A percentile compares a stretch with the other conserved stretches of the same genome.
phyloP scores from a whole-genome alignment of 2,797 vertebrate genomes.

The Sebastes taczanowskii region DNA sequence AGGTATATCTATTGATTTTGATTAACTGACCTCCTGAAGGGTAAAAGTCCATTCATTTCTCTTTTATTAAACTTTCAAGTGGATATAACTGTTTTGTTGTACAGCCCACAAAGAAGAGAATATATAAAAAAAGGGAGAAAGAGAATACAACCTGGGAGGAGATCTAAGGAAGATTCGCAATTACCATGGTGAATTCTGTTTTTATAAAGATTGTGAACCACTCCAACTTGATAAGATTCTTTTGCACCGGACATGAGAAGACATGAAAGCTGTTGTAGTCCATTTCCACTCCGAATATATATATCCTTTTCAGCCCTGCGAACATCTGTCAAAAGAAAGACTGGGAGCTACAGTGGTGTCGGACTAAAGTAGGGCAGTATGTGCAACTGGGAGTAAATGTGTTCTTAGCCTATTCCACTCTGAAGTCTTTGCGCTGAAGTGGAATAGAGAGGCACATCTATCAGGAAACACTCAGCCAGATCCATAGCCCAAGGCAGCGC shows the following conservation, averaged over 20 bases:
- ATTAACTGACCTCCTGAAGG: neutral
- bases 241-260: conserved; percentile 36
- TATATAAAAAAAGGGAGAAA: neutral
- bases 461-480: conserved; percentile 69
- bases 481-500: conserved; percentile 62
- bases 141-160: conserved; percentile 7
- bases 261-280: conserved; percentile 46
- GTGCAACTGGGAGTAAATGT: conserved; percentile 72
- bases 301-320: conserved; percentile 8
- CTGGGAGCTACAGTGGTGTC: conserved; percentile 39
- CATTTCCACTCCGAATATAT: conserved; percentile 29
- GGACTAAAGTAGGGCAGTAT: conserved; percentile 68
- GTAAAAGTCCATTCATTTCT: neutral
- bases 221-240: conserved; percentile 23
- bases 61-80: neutral
- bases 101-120: neutral
- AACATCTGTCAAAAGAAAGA: conserved; percentile 49
- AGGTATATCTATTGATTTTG: neutral
- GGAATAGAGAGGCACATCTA: conserved; percentile 68
- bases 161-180: conserved; percentile 17
- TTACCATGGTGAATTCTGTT: conserved; percentile 8
- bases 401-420: conserved; percentile 64
- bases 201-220: conserved; percentile 24
- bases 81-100: neutral
- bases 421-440: conserved; percentile 66